Percentiles rank a stretch among this genome's conserved stretches.
phyloP scores from a whole-genome alignment of 2,113 vertebrate genomes.

The Scomber scombrus region DNA sequence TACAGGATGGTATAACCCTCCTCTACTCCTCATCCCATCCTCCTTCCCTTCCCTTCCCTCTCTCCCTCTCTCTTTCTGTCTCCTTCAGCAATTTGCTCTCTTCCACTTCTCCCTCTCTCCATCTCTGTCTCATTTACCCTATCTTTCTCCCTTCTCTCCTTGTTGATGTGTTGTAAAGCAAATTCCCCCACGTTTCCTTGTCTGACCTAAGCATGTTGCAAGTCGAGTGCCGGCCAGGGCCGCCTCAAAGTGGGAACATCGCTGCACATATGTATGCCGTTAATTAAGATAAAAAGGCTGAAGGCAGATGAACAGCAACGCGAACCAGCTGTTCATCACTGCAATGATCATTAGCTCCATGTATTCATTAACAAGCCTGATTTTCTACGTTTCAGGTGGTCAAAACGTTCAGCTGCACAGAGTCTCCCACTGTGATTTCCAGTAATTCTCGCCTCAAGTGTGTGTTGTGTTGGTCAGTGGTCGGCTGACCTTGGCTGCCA shows the following conservation, averaged over 20 bases:
- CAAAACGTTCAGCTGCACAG: slow-evolving; percentile 18
- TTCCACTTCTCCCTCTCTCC: slow-evolving; percentile 45
- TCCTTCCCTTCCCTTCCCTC: slow-evolving; percentile 17
- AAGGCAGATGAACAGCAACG: slow-evolving; percentile 60
- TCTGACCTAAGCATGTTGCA: slow-evolving; percentile 64
- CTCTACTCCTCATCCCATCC: neutral
- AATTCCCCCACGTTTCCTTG: slow-evolving; percentile 53
- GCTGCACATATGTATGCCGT: slow-evolving; percentile 67
- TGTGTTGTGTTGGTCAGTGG: slow-evolving; percentile 40
- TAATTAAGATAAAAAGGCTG: slow-evolving; percentile 79
- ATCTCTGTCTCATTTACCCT: slow-evolving; percentile 78
- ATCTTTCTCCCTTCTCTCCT: slow-evolving; percentile 58
- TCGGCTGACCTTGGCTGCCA: slow-evolving; percentile 69
- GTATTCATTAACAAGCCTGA: slow-evolving; percentile 59
- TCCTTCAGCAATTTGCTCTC: slow-evolving; percentile 50
- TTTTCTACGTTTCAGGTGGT: slow-evolving; percentile 51
- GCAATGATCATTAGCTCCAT: slow-evolving; percentile 62
- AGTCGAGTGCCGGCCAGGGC: slow-evolving; percentile 17
- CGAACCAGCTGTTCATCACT: slow-evolving; percentile 77
- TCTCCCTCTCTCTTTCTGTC: slow-evolving; percentile 47
- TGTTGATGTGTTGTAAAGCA: slow-evolving; percentile 72
- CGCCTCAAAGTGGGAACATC: slow-evolving; percentile 48
- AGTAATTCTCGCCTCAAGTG: slow-evolving; percentile 19
- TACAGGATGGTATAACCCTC: slow-evolving; percentile 67
- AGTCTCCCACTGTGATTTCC: slow-evolving; percentile 33